Conservation (phyloP, 2,888 invertebrate genomes). For the Drosophila borealis region DNA sequence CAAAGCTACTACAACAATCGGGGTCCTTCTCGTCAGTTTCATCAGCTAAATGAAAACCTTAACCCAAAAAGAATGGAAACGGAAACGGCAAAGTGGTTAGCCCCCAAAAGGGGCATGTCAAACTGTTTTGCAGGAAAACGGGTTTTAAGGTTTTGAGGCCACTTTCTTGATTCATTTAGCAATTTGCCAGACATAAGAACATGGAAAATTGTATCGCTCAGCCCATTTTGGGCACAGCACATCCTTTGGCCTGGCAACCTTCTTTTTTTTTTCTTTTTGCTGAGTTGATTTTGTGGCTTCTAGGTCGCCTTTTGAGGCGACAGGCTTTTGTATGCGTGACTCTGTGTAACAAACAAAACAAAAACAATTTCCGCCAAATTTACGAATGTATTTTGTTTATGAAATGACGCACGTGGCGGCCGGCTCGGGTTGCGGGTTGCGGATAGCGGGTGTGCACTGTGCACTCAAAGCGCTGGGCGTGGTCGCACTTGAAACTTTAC, state of each 20-base stretch:
- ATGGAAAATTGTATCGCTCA: slow-evolving; percentile 36
- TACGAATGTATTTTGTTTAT: slow-evolving; percentile 61
- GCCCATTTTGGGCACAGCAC: slow-evolving; percentile 3
- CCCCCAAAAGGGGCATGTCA: slow-evolving; percentile 16
- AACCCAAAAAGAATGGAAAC: slow-evolving; percentile 14
- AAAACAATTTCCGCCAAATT: slow-evolving; percentile 68
- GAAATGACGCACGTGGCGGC: slow-evolving; percentile 50
- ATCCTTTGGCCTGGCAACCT: slow-evolving; percentile 36
- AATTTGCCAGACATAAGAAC: slow-evolving; percentile 50
- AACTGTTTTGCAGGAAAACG: slow-evolving; percentile 27
- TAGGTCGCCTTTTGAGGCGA: too few species aligned
- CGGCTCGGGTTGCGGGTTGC: slow-evolving; percentile 1
- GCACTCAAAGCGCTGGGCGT: slow-evolving; percentile 45
- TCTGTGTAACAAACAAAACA: slow-evolving; percentile 31
- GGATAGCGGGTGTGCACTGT: slow-evolving; percentile 5
- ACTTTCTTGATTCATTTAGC: slow-evolving; percentile 54
- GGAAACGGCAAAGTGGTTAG: slow-evolving; percentile 23
- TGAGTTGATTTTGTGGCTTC: background rate
- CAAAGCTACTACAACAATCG: slow-evolving; percentile 2
- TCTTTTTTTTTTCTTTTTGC: slow-evolving; percentile 24
- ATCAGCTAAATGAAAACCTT: slow-evolving; percentile 26
- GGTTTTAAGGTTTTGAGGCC: slow-evolving; percentile 36
- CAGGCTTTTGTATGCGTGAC: slow-evolving; percentile 17
- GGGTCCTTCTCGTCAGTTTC: slow-evolving; percentile 7
- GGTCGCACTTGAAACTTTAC: slow-evolving; percentile 49